Evolutionary conservation across 30 jellyfish, hydroid and myxozoan genomes (phyloP), one percentile per base, ranked within the genome.

Genomic region (Pelagia noctiluca): DNA sequence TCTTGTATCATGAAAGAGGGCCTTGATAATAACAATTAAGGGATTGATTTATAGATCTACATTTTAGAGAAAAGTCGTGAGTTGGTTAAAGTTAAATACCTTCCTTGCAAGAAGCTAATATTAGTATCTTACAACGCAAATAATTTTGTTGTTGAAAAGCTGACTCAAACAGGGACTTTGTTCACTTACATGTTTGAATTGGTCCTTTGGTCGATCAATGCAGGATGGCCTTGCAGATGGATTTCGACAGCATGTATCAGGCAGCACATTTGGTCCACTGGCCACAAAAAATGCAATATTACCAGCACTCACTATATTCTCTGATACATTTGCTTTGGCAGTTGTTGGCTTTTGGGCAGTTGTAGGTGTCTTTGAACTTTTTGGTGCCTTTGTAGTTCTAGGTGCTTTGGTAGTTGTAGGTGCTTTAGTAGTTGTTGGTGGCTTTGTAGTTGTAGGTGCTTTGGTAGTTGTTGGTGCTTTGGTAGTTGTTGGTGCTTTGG

Each of bases 211-310:
- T 25, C 86, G 50, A 1, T 35, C 31, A 8, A 10, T 22, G 35
- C 86, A 69, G 2, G 86, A 11, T 1, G 16, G 19, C 7, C 23
- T 49, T 2, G 65, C 25, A 16, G 60, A 29, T 21, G 70, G 29
- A 1, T 82, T 68, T 50, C 34, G 57, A 65, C 92, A 82, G 49
- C 92, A 82, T 5, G 71, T 82, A 36, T 82, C 80, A 24, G 92
- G 92, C 68, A 82, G 47, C 16, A 69, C 85, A 33, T 57, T 36
- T n/a, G 35, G 23, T 29, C 72, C 67, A 11, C 21, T 16, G 74
- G 22, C 53, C 3, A 33, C 25, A 3, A 34, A 29, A 0, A n/a
- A 2, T 23, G 16, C 29, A n/a, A 63, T 63, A 19, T 57, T 74
- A 30, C 64, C 86, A 13, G 84, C 84, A 53, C 25, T 36, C 0